These are phyloP conservation scores for Oreochromis aureus DNA, from an alignment of 2,113 vertebrate genomes.

Conservation along the genomic window DNA sequence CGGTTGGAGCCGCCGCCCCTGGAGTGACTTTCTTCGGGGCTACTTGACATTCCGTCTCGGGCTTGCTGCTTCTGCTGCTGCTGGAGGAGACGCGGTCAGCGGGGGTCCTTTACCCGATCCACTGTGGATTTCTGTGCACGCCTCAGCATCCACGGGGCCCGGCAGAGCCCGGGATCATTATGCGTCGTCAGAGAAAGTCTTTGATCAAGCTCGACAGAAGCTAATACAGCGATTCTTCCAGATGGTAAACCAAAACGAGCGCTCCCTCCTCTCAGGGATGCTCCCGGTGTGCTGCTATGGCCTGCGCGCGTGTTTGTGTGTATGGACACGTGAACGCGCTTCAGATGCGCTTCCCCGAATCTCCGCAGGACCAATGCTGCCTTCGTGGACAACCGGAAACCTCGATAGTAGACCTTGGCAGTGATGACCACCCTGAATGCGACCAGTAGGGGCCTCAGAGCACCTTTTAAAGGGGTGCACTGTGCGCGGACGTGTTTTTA, in stretches of 20 bases:
- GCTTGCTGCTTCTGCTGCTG: background rate
- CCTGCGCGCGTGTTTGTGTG: background rate
- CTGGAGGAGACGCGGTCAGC: constrained; percentile 8
- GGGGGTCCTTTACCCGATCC: constrained; percentile 5
- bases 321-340: constrained; percentile 51
- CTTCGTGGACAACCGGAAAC: constrained; percentile 20
- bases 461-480: background rate
- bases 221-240: background rate
- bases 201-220: background rate
- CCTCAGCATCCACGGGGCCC: constrained; percentile 42
- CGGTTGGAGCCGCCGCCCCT: constrained; percentile 68
- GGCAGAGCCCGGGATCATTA: constrained; percentile 29
- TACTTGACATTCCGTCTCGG: constrained; percentile 62
- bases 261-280: constrained; percentile 36
- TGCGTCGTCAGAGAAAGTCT: background rate
- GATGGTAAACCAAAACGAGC: background rate
- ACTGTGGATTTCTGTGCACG: constrained; percentile 25
- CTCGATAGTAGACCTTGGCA: background rate
- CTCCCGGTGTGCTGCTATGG: constrained; percentile 20
- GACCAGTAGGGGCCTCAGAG: background rate
- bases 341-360: constrained; percentile 59
- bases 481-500: background rate
- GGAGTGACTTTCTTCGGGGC: constrained; percentile 59
- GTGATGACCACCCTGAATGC: background rate
- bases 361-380: constrained; percentile 65